Conservation (phyloP, 1,140 invertebrate species). For the Lasaia peninsularis region DNA sequence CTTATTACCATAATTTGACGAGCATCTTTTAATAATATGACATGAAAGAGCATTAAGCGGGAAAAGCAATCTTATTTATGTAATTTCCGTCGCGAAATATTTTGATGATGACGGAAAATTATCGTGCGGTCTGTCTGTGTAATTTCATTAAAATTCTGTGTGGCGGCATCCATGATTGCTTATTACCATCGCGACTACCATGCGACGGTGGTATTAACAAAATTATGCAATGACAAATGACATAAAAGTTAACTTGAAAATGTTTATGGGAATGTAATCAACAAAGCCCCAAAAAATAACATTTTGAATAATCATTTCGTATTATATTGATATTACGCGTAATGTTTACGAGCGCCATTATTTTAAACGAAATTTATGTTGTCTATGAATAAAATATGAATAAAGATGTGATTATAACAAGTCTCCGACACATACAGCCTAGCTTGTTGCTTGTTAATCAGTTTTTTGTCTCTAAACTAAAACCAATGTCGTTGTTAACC, state of each 20-base stretch:
- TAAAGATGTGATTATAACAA: not conserved
- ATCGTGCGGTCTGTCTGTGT: conserved; percentile 39
- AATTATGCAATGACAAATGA: conserved; percentile 14
- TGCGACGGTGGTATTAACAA: conserved; percentile 17
- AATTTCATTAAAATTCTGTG: conserved; percentile 39
- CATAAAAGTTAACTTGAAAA: not conserved
- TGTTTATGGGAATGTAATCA: not conserved
- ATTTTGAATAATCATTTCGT: not conserved
- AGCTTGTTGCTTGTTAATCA: not conserved
- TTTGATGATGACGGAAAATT: conserved; percentile 62
- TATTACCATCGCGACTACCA: conserved; percentile 39
- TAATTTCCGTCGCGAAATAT: conserved; percentile 54
- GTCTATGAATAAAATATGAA: not conserved
- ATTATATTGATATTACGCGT: not conserved
- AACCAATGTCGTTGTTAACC: not conserved
- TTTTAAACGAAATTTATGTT: not conserved
- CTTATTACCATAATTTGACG: not conserved
- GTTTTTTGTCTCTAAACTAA: not conserved
- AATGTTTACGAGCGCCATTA: not conserved
- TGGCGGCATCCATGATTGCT: conserved; percentile 1
- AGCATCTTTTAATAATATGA: not conserved
- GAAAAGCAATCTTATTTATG: conserved; percentile 35
- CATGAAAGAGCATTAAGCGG: not conserved
- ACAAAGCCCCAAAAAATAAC: not conserved
- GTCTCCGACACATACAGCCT: not conserved